Evolutionary conservation across 2,888 invertebrate genomes (phyloP).

Genomic region (Bellardia bayeri): DNA sequence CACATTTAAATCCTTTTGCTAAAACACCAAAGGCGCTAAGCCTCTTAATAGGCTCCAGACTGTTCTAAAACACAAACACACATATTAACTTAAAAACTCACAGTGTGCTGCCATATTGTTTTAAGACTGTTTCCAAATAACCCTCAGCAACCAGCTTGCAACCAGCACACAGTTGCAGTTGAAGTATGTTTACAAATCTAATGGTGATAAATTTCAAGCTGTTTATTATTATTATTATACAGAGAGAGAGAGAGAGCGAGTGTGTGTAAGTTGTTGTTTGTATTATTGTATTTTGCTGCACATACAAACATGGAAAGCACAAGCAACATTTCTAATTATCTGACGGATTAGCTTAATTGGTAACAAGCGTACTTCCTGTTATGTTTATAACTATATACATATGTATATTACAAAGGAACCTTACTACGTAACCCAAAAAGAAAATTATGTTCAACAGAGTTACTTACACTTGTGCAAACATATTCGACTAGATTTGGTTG

Average conservation of each 20-base stretch:
- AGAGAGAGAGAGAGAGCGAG: neutral
- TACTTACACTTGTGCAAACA: slow-evolving; percentile 22
- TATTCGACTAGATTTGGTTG: slow-evolving; percentile 72
- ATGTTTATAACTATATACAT: slow-evolving; percentile 17
- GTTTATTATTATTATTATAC: slow-evolving; percentile 49
- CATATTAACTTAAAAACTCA: neutral
- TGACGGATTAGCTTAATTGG: slow-evolving; percentile 84
- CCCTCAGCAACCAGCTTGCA: neutral
- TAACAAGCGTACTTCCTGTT: slow-evolving; percentile 80
- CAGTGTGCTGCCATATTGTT: neutral
- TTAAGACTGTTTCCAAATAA: neutral
- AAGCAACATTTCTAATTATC: slow-evolving; percentile 82
- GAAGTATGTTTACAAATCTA: slow-evolving; percentile 23
- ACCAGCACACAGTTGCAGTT: neutral
- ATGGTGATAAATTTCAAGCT: slow-evolving; percentile 60
- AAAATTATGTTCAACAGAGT: slow-evolving; percentile 25
- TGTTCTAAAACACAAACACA: neutral
- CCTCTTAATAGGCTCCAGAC: neutral
- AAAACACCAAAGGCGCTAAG: neutral
- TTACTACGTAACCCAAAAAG: slow-evolving; percentile 67
- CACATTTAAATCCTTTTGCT: neutral
- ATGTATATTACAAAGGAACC: slow-evolving; percentile 8
- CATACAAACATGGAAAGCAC: slow-evolving; percentile 37
- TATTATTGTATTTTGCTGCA: neutral
- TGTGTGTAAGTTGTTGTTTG: neutral